Base-by-base conservation (phyloP, 2,113 vertebrate species). In the Lagopus leucura region DNA sequence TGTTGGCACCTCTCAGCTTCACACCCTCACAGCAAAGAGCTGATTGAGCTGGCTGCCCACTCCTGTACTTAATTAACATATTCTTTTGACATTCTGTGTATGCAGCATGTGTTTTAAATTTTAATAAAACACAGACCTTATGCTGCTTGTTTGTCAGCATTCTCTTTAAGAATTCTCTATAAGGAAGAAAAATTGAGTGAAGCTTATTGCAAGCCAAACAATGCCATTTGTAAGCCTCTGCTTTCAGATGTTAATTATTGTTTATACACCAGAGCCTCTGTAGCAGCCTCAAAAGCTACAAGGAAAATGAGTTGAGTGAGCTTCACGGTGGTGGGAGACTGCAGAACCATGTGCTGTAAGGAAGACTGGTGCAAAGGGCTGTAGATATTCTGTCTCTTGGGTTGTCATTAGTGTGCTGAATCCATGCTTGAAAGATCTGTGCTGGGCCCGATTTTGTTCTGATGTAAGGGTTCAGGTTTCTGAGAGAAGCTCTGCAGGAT, bases 31-130 rank as follows among this genome's bases (percentile, higher is more conserved):
- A 86, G 80, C 40, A n/a, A 82, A 63, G 73, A 91, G 85, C 93
- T 74, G 85, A 94, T 91, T 69, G 79, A 86, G 86, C 86, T 92
- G 80, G 20, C 82, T 91, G 70, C 24, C 45, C 13, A 40, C 48
- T 8, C 58, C 89, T 34, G 73, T 72, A 27, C 73, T 86, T 86
- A 80, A 97, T 95, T 93, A 94, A 89, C 91, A 86, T 90, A 93
- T 94, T 95, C 92, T 94, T 95, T 88, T 96, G 95, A 96, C 93
- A 84, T 93, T 88, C 88, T 88, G 82, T 78, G 70, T 90, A 43
- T 86, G 94, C 82, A 95, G 93, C 88, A 95, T 93, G 88, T 95
- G 90, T 97, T 94, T 95, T 93, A 95, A 92, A 94, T 95, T 94
- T 97, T 95, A 95, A 94, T 94, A 96, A 91, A 71, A 94, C 85